These are phyloP conservation scores for Gallinago solitaria DNA, from an alignment of 2,797 vertebrate genomes.

Conservation along the genomic window DNA sequence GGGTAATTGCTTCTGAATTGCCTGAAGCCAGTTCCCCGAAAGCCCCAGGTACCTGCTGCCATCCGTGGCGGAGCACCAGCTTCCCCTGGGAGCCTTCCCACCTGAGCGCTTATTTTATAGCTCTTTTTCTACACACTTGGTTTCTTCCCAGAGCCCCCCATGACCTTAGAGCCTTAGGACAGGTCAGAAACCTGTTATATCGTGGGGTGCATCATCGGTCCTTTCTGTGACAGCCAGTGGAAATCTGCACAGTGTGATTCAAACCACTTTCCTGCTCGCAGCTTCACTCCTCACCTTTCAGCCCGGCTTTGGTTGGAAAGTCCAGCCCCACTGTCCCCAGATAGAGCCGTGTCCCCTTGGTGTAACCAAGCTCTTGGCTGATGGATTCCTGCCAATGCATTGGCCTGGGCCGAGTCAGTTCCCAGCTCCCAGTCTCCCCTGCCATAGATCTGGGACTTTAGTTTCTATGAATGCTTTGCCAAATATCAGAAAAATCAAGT, in stretches of 20 bases:
- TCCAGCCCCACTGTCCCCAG: accelerated
- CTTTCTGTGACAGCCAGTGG: accelerated
- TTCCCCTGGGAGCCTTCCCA: not conserved
- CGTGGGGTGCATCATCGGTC: not conserved
- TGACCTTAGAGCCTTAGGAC: not conserved
- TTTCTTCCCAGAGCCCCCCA: not conserved
- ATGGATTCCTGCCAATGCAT: not conserved
- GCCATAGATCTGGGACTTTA: not conserved
- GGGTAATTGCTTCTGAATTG: accelerated
- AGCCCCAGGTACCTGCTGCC: not conserved
- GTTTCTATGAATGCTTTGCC: not conserved
- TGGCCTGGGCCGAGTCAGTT: accelerated
- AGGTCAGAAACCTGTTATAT: not conserved
- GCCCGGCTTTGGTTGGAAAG: not conserved
- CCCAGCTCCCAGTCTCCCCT: not conserved
- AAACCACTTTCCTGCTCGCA: not conserved
- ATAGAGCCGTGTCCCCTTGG: accelerated
- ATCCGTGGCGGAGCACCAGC: not conserved
- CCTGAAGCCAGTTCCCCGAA: not conserved
- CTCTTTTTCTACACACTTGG: not conserved
- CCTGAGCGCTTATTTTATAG: not conserved
- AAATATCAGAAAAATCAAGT: not conserved
- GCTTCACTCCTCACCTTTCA: not conserved
- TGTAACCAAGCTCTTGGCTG: accelerated
- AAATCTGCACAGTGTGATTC: accelerated